Percentiles rank a stretch among this genome's conserved stretches.
phyloP scores from a whole-genome alignment of 2,888 invertebrate genomes.

The Ormyrus thymus region DNA sequence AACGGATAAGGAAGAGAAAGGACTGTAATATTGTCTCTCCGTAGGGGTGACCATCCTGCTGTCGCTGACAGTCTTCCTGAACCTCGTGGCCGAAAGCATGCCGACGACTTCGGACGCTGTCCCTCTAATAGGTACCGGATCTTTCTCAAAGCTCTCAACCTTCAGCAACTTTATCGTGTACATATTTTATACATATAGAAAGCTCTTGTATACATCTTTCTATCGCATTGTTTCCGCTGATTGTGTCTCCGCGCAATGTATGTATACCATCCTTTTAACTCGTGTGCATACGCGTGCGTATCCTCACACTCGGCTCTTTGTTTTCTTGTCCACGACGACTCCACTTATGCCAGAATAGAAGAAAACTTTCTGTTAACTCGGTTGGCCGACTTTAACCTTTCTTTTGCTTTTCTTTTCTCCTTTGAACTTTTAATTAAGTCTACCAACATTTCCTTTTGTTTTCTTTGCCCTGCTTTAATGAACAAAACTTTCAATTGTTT shows the following conservation, averaged over 20 bases:
- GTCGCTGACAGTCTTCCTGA: constrained; percentile 98
- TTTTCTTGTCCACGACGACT: no score
- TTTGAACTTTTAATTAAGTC: no score
- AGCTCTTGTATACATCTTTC: no score
- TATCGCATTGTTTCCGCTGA: background rate
- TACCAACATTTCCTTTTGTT: no score
- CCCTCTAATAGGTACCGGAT: constrained; percentile 84
- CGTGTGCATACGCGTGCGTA: background rate
- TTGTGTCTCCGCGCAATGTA: background rate
- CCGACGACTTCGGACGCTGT: constrained; percentile 90
- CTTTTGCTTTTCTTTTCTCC: no score
- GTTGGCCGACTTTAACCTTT: no score
- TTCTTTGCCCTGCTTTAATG: no score
- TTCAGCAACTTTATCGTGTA: background rate
- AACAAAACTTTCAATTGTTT: no score
- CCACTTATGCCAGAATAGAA: no score
- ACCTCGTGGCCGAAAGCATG: constrained; percentile 98
- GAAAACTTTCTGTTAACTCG: no score
- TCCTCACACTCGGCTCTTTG: background rate
- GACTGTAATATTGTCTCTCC: constrained; percentile 70
- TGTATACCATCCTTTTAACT: background rate
- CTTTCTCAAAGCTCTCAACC: background rate
- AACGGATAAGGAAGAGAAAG: constrained; percentile 2
- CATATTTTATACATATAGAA: no score
- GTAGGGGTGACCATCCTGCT: constrained; percentile 97